Evolutionary conservation across 2,888 invertebrate genomes (phyloP).

Genomic region (Drosophila melanosoma): DNA sequence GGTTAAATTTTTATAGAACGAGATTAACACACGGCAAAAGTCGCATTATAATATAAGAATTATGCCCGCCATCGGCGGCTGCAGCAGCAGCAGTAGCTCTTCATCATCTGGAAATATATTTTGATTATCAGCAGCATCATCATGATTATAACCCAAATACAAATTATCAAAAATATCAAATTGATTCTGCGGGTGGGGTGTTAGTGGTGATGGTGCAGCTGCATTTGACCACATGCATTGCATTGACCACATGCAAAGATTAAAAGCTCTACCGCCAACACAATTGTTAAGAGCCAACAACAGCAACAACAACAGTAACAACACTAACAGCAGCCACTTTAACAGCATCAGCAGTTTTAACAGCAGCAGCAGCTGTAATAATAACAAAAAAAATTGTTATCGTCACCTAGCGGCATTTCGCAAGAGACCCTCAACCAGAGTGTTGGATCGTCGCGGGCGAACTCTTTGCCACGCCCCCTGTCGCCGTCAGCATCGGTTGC

Average conservation of each 20-base stretch:
- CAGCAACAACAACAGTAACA: conserved; percentile 10
- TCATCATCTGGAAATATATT: conserved; percentile 21
- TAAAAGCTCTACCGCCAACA: conserved; percentile 19
- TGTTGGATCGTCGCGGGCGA: conserved; percentile 87
- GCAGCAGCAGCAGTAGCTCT: conserved; percentile 12
- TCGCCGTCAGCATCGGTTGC: conserved; percentile 97
- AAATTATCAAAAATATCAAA: conserved; percentile 16
- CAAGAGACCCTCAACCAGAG: conserved; percentile 88
- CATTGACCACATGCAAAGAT: conserved; percentile 26
- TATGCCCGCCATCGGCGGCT: conserved; percentile 12
- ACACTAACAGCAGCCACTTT: conserved; percentile 32
- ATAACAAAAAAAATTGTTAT: conserved; percentile 82
- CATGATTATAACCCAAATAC: conserved; percentile 35
- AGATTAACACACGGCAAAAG: conserved; percentile 25
- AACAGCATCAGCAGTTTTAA: conserved; percentile 12
- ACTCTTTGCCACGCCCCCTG: conserved; percentile 91
- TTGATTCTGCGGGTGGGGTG: conserved; percentile 4
- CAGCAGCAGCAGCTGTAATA: neutral
- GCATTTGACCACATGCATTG: conserved; percentile 18
- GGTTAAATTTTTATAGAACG: neutral
- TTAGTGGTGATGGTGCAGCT: conserved; percentile 12
- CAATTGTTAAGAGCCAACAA: conserved; percentile 36
- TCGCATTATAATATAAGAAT: conserved; percentile 50
- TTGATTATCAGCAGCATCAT: conserved; percentile 38
- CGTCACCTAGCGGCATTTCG: conserved; percentile 87